phyloP scores from a whole-genome alignment of 2,888 invertebrate species.

The Unio delphinus region DNA sequence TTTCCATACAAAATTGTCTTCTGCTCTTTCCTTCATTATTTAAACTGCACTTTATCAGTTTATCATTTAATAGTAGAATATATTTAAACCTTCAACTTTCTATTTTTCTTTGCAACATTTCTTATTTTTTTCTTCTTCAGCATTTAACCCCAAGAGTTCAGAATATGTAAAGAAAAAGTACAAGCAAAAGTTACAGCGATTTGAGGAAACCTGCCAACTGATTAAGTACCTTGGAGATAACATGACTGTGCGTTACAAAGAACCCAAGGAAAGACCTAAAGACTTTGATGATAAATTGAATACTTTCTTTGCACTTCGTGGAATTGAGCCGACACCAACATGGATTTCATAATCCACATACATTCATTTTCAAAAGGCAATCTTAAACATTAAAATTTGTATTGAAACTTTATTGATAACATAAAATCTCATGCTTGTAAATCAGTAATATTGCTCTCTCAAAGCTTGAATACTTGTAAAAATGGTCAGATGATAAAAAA shows the following conservation, averaged over 20 bases:
- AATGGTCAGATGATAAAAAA: too few relatives aligned
- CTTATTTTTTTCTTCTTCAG: constrained; percentile 47
- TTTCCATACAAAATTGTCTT: too few relatives aligned
- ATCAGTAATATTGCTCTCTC: too few relatives aligned
- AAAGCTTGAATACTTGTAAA: too few relatives aligned
- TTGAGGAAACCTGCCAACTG: constrained; percentile 70
- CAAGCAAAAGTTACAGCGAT: constrained; percentile 67
- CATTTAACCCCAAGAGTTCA: constrained; percentile 70
- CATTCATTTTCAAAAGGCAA: too few relatives aligned
- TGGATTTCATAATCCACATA: constrained; percentile 52
- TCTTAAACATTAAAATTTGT: too few relatives aligned
- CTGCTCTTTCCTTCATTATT: neutral
- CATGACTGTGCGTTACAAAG: constrained; percentile 69
- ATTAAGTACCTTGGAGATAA: constrained; percentile 70
- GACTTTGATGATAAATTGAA: constrained; percentile 70
- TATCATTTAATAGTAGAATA: neutral
- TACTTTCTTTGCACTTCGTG: constrained; percentile 64
- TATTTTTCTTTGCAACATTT: neutral
- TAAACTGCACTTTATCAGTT: neutral
- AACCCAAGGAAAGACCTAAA: constrained; percentile 65
- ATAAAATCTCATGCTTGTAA: too few relatives aligned
- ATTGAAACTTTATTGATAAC: too few relatives aligned
- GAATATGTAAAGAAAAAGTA: constrained; percentile 71
- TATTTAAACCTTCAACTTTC: neutral
- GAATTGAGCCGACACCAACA: constrained; percentile 60